These are phyloP conservation scores for Sylvicola cinctus DNA, from an alignment of 2,888 invertebrate species.

Conservation along the genomic window DNA sequence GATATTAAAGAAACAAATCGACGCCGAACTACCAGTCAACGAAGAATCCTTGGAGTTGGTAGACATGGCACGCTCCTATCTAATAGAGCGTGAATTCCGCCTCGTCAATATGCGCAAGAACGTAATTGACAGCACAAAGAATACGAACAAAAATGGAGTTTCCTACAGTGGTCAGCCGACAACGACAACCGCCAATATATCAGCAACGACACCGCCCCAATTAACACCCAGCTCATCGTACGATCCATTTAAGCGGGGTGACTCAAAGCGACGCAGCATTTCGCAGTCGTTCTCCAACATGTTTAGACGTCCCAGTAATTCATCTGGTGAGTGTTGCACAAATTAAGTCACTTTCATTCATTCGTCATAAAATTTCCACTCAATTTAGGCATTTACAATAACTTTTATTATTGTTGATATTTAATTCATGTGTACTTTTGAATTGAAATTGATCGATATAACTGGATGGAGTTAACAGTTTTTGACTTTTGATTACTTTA, in stretches of 20 bases:
- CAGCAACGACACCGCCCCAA: conserved; percentile 21
- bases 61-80: conserved; percentile 54
- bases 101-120: conserved; percentile 47
- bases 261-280: conserved; percentile 53
- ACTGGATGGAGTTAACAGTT: background rate
- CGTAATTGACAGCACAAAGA: conserved; percentile 26
- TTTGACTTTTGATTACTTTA: conserved; percentile 8
- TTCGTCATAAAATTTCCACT: background rate
- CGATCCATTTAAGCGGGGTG: conserved; percentile 38
- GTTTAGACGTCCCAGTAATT: conserved; percentile 40
- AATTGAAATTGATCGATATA: background rate
- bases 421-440: background rate
- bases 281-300: conserved; percentile 55
- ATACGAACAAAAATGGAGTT: conserved; percentile 10
- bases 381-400: no score
- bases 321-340: conserved; percentile 1
- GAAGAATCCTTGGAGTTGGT: conserved; percentile 39
- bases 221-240: conserved; percentile 22
- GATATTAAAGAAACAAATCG: conserved; percentile 68
- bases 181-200: conserved; percentile 19
- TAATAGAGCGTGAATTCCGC: conserved; percentile 60
- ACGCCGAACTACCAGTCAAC: conserved; percentile 41
- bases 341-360: background rate
- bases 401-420: background rate
- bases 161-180: conserved; percentile 10